Percentiles rank a stretch among this genome's conserved stretches.
Conservation (phyloP, 1,140 invertebrate species). For the Antheraea mylitta region DNA sequence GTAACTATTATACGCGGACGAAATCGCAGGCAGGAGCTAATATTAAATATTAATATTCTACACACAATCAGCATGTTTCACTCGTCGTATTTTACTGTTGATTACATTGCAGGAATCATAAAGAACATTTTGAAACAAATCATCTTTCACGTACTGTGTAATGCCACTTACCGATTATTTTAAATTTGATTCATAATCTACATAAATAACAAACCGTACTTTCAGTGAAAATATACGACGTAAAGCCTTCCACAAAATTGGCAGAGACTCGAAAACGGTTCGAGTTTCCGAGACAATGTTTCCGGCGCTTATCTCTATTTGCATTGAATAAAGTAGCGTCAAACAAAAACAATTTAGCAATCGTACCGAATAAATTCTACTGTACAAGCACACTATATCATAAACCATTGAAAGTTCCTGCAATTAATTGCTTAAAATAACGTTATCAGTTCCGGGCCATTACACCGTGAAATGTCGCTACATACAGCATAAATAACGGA, state of each 20-base stretch:
- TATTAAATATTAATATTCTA: too few relatives aligned
- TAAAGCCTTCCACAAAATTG: slow-evolving; percentile 21
- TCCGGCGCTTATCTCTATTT: slow-evolving; percentile 37
- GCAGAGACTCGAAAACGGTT: slow-evolving; percentile 17
- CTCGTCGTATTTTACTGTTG: too few relatives aligned
- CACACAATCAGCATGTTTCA: too few relatives aligned
- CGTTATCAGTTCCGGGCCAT: slow-evolving; percentile 56
- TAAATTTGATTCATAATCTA: not conserved
- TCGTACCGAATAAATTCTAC: slow-evolving; percentile 22
- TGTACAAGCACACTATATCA: not conserved
- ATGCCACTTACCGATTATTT: not conserved
- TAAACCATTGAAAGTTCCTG: slow-evolving; percentile 46
- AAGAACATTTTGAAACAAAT: too few relatives aligned
- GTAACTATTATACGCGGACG: too few relatives aligned
- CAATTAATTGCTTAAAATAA: slow-evolving; percentile 66
- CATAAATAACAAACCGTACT: not conserved
- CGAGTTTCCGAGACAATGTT: slow-evolving; percentile 10
- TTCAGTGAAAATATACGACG: not conserved
- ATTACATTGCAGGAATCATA: too few relatives aligned
- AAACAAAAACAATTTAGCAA: slow-evolving; percentile 61
- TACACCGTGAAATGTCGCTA: slow-evolving; percentile 54
- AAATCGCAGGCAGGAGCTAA: too few relatives aligned
- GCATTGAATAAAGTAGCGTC: slow-evolving; percentile 55
- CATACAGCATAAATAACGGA: slow-evolving; percentile 66
- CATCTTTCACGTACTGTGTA: too few relatives aligned